Evolutionary conservation across 2,113 vertebrate genomes (phyloP).

Genomic region (Corythaeola cristata): DNA sequence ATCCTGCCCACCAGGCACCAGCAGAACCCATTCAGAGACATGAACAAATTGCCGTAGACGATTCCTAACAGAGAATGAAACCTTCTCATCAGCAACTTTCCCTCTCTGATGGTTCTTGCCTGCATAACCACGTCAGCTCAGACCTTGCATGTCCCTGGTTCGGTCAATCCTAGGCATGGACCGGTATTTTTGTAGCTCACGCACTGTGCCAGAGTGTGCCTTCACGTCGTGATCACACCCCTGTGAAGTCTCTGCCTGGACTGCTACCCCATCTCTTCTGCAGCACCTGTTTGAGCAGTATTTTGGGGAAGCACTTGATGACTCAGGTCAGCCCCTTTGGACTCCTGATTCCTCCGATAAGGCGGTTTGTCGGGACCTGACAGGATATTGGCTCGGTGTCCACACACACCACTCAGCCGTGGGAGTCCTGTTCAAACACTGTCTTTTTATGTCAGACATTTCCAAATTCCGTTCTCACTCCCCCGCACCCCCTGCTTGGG

Average conservation of each 20-base stretch:
- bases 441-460: constrained; percentile 54
- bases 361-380: background rate
- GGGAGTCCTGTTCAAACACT: constrained; percentile 60
- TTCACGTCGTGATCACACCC: background rate
- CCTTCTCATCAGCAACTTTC: background rate
- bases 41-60: background rate
- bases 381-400: constrained; percentile 39
- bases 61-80: background rate
- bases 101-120: background rate
- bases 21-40: background rate
- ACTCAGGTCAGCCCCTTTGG: background rate
- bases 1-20: background rate
- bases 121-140: background rate
- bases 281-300: background rate
- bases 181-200: background rate
- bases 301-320: background rate
- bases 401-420: background rate
- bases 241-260: background rate
- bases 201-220: background rate
- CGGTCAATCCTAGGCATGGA: background rate
- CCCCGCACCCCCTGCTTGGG: constrained; percentile 38
- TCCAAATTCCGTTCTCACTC: constrained; percentile 53
- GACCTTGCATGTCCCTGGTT: background rate
- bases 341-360: background rate
- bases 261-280: background rate